Evolutionary conservation across 2,888 invertebrate genomes (phyloP), one percentile per base, ranked within the genome.

Genomic region (Acrocyrtus sp.): DNA sequence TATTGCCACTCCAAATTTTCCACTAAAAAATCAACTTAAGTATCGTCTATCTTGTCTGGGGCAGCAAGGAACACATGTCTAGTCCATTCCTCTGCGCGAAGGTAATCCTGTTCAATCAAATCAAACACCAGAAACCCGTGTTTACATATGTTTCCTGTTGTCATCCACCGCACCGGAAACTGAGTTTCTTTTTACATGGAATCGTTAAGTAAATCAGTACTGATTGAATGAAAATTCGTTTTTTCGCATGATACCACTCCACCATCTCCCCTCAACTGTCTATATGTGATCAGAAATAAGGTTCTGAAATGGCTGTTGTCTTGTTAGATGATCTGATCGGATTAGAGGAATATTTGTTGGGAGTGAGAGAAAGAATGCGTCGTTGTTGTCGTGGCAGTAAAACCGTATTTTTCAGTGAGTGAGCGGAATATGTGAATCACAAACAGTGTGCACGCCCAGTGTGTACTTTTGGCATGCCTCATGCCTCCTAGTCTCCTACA

Each of bases 401-500:
- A 34, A 8, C 34, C 34, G 34, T 34, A 8, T 34, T 12, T 34
- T 12, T 34, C 34, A 34, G 34, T 34, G 34, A 8, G 34, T 8
- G 34, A 8, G 34, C 34, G 34, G 34, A 34, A 12, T n/a, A n/a
- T 34, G 34, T 8, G 34, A 34, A 34, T 34, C n/a, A n/a, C n/a
- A n/a, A n/a, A n/a, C n/a, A n/a, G n/a, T n/a, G n/a, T n/a, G n/a
- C n/a, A n/a, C n/a, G n/a, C n/a, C n/a, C n/a, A n/a, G n/a, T n/a
- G n/a, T n/a, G n/a, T n/a, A n/a, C n/a, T n/a, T 34, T 54, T n/a
- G 12, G 8, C 24, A 17, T 54, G 27, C 17, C 24, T 27, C 1
- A 22, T 53, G n/a, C 21, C 43, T 45, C 27, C 41, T 34, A 19
- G 39, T 45, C 56, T 62, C 34, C 5, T 51, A 58, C 63, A 58